Evolutionary conservation across 2,113 vertebrate genomes (phyloP).

Genomic region (Oostethus manadensis): DNA sequence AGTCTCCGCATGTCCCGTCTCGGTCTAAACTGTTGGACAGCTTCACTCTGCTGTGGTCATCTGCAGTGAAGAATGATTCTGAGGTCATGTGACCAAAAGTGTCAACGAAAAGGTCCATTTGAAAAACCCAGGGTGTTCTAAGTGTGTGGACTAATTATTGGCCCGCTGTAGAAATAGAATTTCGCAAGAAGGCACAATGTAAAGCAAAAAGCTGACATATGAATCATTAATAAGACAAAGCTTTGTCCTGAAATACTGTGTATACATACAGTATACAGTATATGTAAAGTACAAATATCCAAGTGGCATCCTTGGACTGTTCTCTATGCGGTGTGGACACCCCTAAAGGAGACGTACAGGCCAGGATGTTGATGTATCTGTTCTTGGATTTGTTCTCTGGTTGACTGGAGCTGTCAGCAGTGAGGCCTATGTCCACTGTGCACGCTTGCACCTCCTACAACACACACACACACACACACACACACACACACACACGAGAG

Average conservation of each 20-base stretch:
- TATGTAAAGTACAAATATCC: no score
- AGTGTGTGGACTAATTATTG: no score
- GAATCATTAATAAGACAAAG: no score
- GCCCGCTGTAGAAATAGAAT: no score
- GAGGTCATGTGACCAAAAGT: background rate
- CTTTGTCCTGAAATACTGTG: no score
- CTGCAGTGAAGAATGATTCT: slow-evolving; percentile 61
- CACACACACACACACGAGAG: slow-evolving; percentile 33
- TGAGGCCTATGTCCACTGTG: slow-evolving; percentile 88
- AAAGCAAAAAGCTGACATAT: no score
- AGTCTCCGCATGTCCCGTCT: slow-evolving; percentile 85
- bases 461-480: slow-evolving; percentile 32
- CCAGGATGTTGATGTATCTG: slow-evolving; percentile 93
- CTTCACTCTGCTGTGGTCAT: slow-evolving; percentile 95
- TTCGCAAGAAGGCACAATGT: no score
- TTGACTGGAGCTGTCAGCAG: slow-evolving; percentile 88
- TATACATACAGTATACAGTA: no score
- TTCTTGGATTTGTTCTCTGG: slow-evolving; percentile 97
- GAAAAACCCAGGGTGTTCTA: no score
- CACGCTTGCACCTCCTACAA: slow-evolving; percentile 91
- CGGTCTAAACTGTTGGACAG: slow-evolving; percentile 83
- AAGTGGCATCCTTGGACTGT: no score
- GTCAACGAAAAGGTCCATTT: no score
- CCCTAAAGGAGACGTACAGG: slow-evolving; percentile 75
- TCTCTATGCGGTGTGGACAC: no score